These are phyloP conservation scores for Sebastes diaconus DNA, from an alignment of 2,797 vertebrate species.

Conservation along the genomic window DNA sequence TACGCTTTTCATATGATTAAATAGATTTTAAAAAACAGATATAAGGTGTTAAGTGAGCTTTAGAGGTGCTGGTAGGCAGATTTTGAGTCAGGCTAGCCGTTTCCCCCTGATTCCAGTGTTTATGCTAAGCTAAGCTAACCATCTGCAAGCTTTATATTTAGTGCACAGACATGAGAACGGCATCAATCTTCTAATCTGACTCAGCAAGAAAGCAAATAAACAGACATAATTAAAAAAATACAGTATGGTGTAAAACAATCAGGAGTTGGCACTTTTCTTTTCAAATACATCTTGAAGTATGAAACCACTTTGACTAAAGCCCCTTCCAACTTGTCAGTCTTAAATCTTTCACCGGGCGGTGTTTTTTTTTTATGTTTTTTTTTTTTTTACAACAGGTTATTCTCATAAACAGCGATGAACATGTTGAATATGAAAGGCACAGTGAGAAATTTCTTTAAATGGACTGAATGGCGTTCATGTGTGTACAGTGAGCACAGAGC, in stretches of 20 bases:
- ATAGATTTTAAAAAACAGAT: not conserved
- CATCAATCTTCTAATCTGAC: not conserved
- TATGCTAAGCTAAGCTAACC: not conserved
- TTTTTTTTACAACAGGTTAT: constrained; percentile 3
- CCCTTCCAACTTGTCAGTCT: not conserved
- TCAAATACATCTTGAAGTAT: constrained; percentile 30
- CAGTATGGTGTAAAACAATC: constrained; percentile 31
- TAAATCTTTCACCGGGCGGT: constrained; percentile 4
- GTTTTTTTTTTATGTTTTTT: not conserved
- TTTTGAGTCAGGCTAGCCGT: not conserved
- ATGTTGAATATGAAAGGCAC: constrained; percentile 74
- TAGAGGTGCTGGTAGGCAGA: not conserved
- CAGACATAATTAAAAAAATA: constrained; percentile 27
- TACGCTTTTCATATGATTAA: not conserved
- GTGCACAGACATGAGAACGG: not conserved
- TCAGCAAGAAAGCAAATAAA: not conserved
- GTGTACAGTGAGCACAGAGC: constrained; percentile 58
- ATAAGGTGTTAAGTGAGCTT: not conserved
- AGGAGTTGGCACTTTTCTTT: constrained; percentile 39
- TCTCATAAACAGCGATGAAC: constrained; percentile 25
- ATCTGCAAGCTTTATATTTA: not conserved
- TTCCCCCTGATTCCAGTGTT: not conserved
- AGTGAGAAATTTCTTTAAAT: constrained; percentile 46
- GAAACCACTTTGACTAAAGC: constrained; percentile 16
- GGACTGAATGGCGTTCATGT: constrained; percentile 30